Evolutionary conservation across 2,113 vertebrate species (phyloP).

Genomic region (Psettodes erumei): DNA sequence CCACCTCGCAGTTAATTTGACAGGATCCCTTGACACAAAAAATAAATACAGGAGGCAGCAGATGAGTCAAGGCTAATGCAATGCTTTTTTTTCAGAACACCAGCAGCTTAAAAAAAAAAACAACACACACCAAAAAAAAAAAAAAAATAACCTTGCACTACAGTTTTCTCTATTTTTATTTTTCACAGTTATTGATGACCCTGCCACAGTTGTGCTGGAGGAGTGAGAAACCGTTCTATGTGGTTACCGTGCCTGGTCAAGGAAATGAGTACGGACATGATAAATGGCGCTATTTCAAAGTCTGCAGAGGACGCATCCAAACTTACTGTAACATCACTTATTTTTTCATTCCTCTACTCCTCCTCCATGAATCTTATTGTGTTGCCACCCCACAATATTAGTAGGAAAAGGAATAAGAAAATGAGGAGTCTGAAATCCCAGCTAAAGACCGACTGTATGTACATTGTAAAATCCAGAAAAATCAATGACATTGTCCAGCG

Average conservation of each 20-base stretch:
- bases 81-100: not conserved
- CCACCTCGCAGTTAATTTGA: not conserved
- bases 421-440: not conserved
- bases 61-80: not conserved
- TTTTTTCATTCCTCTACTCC: conserved; percentile 9
- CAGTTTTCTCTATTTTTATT: not conserved
- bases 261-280: conserved; percentile 9
- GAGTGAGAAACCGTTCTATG: not conserved
- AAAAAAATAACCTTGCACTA: not conserved
- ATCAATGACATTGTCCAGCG: not conserved
- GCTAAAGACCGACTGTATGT: not conserved
- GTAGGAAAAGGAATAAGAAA: not conserved
- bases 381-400: not conserved
- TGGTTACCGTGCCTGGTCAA: not conserved
- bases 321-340: not conserved
- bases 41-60: not conserved
- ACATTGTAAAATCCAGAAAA: not conserved
- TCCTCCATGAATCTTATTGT: not conserved
- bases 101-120: too few species aligned
- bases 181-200: conserved; percentile 49
- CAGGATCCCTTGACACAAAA: not conserved
- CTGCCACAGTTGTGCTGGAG: not conserved
- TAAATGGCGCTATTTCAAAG: conserved; percentile 17
- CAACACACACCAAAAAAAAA: too few species aligned
- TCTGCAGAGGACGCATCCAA: conserved; percentile 2